phyloP scores from a whole-genome alignment of 2,797 vertebrate genomes.

The Eulemur rubriventer region DNA sequence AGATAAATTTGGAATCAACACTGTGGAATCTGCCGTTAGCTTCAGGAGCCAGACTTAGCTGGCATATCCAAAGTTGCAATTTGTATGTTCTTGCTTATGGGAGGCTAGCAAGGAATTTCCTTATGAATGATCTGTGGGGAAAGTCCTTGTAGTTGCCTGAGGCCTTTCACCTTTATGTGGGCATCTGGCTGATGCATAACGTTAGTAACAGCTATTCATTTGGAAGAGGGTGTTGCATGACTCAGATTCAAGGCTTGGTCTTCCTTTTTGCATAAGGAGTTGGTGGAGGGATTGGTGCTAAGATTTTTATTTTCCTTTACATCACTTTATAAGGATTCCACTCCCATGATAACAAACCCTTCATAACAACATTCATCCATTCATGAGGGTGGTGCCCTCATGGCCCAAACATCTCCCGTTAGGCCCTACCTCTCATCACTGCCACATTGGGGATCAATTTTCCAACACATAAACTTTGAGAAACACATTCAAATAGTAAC shows the following conservation, averaged over 20 bases:
- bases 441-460: neutral
- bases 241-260: neutral
- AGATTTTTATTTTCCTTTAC: neutral
- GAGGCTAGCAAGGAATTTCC: neutral
- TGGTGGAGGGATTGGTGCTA: neutral
- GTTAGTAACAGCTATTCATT: neutral
- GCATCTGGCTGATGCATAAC: neutral
- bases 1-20: neutral
- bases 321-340: neutral
- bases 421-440: neutral
- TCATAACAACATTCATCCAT: neutral
- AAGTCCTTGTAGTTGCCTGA: neutral
- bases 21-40: neutral
- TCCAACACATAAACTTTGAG: neutral
- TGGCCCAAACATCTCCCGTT: too few relatives aligned
- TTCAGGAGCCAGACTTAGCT: neutral
- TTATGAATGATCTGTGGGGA: neutral
- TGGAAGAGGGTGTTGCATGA: neutral
- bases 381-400: neutral
- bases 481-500: neutral
- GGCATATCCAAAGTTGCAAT: neutral
- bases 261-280: neutral
- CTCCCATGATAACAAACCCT: neutral
- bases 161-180: neutral
- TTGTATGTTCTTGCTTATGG: neutral